Conservation (phyloP, 2,797 vertebrate genomes). For the Zalophus californianus region DNA sequence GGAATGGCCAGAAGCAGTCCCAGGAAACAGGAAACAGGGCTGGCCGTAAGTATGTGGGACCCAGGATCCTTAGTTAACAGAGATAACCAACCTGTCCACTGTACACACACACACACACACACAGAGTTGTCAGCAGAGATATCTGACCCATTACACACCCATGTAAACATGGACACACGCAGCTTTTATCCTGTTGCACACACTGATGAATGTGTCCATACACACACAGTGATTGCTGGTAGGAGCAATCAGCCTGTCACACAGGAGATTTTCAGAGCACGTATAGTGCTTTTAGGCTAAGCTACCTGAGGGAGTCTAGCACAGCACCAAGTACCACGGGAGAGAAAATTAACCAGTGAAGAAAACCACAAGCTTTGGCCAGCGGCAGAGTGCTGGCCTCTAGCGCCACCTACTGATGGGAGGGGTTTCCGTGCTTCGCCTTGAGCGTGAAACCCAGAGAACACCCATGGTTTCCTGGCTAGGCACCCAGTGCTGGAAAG, state of each 20-base stretch:
- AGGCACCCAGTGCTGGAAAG: neutral
- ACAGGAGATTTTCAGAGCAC: conserved; percentile 45
- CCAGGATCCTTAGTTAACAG: neutral
- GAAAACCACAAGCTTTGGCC: neutral
- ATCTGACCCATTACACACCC: neutral
- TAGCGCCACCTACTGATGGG: conserved; percentile 66
- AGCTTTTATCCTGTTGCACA: neutral
- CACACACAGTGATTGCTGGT: conserved; percentile 55
- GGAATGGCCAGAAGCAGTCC: neutral
- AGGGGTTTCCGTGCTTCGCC: neutral
- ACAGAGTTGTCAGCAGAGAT: neutral
- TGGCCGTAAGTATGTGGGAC: neutral
- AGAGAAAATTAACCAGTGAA: neutral
- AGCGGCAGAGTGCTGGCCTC: neutral
- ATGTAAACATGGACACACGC: neutral
- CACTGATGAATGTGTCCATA: neutral
- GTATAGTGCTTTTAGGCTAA: neutral
- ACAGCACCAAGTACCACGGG: neutral
- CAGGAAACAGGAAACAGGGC: neutral
- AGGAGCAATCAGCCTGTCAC: neutral
- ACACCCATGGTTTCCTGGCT: neutral
- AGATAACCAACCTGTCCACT: neutral
- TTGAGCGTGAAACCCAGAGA: neutral
- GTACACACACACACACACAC: neutral
- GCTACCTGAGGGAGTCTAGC: neutral